Conservation (phyloP, 2,113 vertebrate species). For the Trogon melanurus region DNA sequence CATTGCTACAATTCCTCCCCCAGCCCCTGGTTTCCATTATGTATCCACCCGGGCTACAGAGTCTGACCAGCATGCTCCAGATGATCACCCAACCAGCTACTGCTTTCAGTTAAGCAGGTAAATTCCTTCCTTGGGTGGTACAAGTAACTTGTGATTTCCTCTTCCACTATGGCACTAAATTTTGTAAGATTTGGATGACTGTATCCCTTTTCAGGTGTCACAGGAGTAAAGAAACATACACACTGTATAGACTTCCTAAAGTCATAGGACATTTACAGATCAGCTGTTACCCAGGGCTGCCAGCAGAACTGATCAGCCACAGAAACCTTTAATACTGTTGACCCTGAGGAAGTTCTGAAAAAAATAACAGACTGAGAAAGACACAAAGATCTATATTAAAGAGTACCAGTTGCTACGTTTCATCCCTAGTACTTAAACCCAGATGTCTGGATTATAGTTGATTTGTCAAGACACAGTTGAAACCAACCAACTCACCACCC, state of each 20-base stretch:
- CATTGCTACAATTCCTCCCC: not conserved
- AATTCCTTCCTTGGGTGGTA: not conserved
- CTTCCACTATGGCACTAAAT: not conserved
- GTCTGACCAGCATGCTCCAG: rapidly evolving
- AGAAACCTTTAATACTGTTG: not conserved
- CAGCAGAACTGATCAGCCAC: not conserved
- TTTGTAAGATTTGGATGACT: not conserved
- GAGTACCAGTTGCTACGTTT: not conserved
- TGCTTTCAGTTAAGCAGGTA: not conserved
- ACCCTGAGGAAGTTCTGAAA: not conserved
- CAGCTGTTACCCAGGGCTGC: not conserved
- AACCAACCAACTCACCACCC: not conserved
- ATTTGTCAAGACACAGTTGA: not conserved
- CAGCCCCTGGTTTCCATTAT: not conserved
- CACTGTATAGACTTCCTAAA: not conserved
- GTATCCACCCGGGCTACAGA: not conserved
- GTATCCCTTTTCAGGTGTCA: not conserved
- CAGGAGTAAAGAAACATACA: not conserved
- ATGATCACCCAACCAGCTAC: not conserved
- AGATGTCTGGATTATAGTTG: not conserved
- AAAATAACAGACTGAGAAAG: not conserved
- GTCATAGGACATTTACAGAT: not conserved
- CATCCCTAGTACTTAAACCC: not conserved
- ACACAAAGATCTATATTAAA: not conserved
- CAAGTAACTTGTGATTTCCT: not conserved